Evolutionary conservation across 2,113 vertebrate genomes (phyloP), one percentile per base, ranked within the genome.

Genomic region (Pavo muticus): DNA sequence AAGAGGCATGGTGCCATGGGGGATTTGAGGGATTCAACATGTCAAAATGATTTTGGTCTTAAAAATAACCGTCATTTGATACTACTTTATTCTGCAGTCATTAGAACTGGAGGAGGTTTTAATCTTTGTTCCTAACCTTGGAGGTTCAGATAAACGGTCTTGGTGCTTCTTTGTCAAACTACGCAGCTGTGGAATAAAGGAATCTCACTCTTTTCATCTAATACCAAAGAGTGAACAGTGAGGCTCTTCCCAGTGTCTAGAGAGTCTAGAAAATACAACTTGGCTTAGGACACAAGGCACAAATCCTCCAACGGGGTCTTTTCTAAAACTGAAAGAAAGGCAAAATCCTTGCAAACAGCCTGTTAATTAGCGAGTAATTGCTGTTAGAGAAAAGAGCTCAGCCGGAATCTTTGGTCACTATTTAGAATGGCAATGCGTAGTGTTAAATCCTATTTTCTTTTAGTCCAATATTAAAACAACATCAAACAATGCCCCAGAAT

Each of bases 321-420:
- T 84, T 57, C 50, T 77, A 75, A 93, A 92, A 79, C 8, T 11
- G 57, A 86, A 93, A 91, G 59, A 48, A 63, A 76, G 60, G 42
- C 24, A 24, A 91, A 83, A 94, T 50, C 60, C 52, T 84, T 72
- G 24, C 21, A 78, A 87, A 47, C 0, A 6, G 32, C 14, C 65
- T 79, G 35, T 69, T 91, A 90, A 91, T 91, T 93, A 59, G 48
- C 21, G 67, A 76, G 32, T 89, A 93, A 95, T 86, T 94, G 64
- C 40, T 57, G 29, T 84, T 72, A 80, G 29, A 54, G 18, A 47
- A 72, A 90, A 84, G 67, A 10, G 21, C 44, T 69, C 50, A 23
- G 42, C 14, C 4, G 32, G 39, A 56, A 48, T 78, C 72, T 65
- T 90, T 77, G 32, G 39, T 39, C 39, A 25, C 20, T 71, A 15